A percentile compares a stretch with the other conserved stretches of the same genome.
These are phyloP conservation scores for Sorex araneus DNA, from an alignment of 2,113 vertebrate genomes.

Conservation along the genomic window DNA sequence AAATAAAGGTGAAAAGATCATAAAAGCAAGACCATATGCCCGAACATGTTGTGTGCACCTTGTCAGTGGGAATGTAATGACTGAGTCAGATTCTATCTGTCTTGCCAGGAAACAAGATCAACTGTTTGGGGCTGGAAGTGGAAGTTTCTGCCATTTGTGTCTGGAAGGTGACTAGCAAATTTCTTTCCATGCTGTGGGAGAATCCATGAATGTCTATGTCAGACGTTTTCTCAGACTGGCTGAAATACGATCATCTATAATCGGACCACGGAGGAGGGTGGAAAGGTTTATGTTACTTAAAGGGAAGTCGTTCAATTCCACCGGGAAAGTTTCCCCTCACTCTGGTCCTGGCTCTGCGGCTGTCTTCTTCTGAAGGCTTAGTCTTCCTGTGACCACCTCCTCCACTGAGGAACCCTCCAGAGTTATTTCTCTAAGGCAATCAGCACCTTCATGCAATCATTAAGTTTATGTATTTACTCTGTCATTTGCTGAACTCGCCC, in stretches of 20 bases:
- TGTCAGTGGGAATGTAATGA: constrained; percentile 20
- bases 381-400: too few relatives aligned
- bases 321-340: neutral
- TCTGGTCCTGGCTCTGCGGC: neutral
- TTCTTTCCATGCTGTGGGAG: neutral
- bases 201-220: neutral
- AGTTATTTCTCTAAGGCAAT: neutral
- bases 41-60: neutral
- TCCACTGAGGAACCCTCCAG: too few relatives aligned
- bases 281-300: neutral
- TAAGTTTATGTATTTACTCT: neutral
- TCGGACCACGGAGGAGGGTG: neutral
- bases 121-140: neutral
- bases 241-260: neutral
- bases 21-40: constrained; percentile 69
- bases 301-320: neutral
- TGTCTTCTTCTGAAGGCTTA: neutral
- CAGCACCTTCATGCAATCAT: neutral
- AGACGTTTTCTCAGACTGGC: neutral
- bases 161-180: neutral
- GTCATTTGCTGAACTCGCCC: neutral
- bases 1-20: constrained; percentile 73
- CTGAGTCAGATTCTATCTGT: neutral
- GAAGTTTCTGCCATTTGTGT: neutral
- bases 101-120: constrained; percentile 31